Percentiles rank a stretch among this genome's conserved stretches.
These are phyloP conservation scores for Phymastichus coffea DNA, from an alignment of 1,140 invertebrate genomes.

Conservation along the genomic window DNA sequence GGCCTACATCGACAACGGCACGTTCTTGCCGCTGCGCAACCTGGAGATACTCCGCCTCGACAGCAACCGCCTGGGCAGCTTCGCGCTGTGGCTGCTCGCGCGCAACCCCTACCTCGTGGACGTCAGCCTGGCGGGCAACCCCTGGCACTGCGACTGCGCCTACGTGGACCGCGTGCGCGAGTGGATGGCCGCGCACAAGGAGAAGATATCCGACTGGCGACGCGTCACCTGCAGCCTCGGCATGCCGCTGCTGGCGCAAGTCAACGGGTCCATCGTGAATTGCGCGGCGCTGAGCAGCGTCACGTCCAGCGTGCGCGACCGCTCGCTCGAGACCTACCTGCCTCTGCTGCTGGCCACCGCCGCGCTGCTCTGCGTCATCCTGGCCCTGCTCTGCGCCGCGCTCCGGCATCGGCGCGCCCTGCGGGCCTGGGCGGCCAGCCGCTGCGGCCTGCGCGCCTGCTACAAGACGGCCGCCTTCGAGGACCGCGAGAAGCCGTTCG, in stretches of 20 bases:
- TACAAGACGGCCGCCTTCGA: slow-evolving; percentile 77
- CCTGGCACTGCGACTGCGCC: slow-evolving; percentile 87
- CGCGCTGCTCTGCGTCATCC: slow-evolving; percentile 70
- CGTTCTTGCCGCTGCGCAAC: slow-evolving; percentile 71
- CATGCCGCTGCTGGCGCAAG: slow-evolving; percentile 59
- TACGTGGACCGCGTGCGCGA: slow-evolving; percentile 75
- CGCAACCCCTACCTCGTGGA: slow-evolving; percentile 77
- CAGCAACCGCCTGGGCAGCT: slow-evolving; percentile 75
- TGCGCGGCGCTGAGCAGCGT: slow-evolving; percentile 54
- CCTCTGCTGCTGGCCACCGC: slow-evolving; percentile 74
- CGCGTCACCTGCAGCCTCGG: slow-evolving; percentile 64
- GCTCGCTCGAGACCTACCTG: slow-evolving; percentile 77
- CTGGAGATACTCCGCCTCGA: slow-evolving; percentile 78
- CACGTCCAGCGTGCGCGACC: slow-evolving; percentile 61
- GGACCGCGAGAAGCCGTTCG: slow-evolving; percentile 82
- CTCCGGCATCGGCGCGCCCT: slow-evolving; percentile 82
- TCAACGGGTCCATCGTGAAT: slow-evolving; percentile 65
- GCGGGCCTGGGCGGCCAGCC: slow-evolving; percentile 82
- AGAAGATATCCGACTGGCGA: slow-evolving; percentile 70
- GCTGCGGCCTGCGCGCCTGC: slow-evolving; percentile 81
- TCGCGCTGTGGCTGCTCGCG: slow-evolving; percentile 73
- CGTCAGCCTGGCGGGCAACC: slow-evolving; percentile 79
- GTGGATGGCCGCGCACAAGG: slow-evolving; percentile 73
- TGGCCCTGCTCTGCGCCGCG: slow-evolving; percentile 70
- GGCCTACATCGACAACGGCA: slow-evolving; percentile 71